Evolutionary conservation across 2,888 invertebrate genomes (phyloP), one percentile per base, ranked within the genome.

Genomic region (Isoperla grammatica): DNA sequence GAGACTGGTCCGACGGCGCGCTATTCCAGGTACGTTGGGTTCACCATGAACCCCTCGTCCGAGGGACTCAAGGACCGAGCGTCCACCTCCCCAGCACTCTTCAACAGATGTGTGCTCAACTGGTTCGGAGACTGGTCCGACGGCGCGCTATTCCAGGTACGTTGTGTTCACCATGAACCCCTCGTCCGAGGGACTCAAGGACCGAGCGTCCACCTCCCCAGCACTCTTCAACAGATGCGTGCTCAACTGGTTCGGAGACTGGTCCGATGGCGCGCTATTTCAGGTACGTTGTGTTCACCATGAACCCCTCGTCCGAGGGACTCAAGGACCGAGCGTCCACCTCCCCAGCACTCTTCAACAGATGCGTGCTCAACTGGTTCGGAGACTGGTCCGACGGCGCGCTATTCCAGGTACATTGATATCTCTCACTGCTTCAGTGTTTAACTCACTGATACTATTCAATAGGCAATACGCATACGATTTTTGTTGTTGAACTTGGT

Each of bases 101-200:
- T 99, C 82, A 99, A 99, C 80, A 86, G 98, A 75, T 99, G 98
- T 75, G 98, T 99, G 11, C 83, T 99, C 68, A 98, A 99, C 76
- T 98, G 98, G 98, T 98, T 99, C 75, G 99, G 99, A 11, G 99
- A 99, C 75, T 99, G 99, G 99, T 95, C 96, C 19, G 95, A 96
- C 71, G 92, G 93, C 2, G 95, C 95, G 0, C 76, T 95, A 29
- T 95, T 89, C 84, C 94, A 95, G 78, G 91, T 83, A 66, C 66
- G 69, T 99, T 9, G 99, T 99, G 48, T 99, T 99, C 78, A 99
- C 99, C 0, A 99, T 99, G 99, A 99, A 99, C 78, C 99, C 99
- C 8, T 96, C 95, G 1, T 93, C 96, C 0, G 97, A 99, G 72
- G 99, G 98, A 0, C 81, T 99, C 45, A 97, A 99, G 75, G 98